Base-by-base conservation (phyloP, 2,888 invertebrate genomes). In the Campaea margaritaria region DNA sequence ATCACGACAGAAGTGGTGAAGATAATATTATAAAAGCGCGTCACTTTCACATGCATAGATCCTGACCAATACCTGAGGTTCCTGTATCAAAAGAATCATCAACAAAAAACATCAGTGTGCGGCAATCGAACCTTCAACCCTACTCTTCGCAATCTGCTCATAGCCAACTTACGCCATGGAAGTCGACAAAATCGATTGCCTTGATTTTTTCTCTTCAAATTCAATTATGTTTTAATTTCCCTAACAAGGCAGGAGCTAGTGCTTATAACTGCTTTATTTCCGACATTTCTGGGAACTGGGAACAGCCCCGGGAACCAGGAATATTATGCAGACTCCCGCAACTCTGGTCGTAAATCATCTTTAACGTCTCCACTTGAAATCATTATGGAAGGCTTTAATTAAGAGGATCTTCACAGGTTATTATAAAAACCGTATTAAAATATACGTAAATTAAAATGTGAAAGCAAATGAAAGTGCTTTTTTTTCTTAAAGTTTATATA, bases 251-350 rank as follows among this genome's bases (percentile, higher is more conserved):
- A 44, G 27, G 27, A 1, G 14, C 14, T 15, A 27, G 36, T 36
- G 39, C 45, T 53, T 53, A 44, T 13, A 34, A 34, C 8, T 39
- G 31, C 31, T 39, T 16, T 15, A 12, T 38, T 38, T 27, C 12
- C n/a, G 12, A 21, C 41, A 15, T n/a, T n/a, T n/a, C 8, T 3
- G 31, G 4, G 7, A 14, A 55, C 47, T 47, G 41, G 62, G 41
- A 55, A 58, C 14, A 21, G 58, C 14, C 54, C 42, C 45, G 36
- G 36, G 48, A 56, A 48, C 50, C 36, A 13, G 45, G 15, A 49
- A 56, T 70, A 75, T 74, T 82, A 85, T 82, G 79, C 76, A 82
- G 79, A 85, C 80, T 67, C 72, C 58, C 58, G 56, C 60, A 74
- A 75, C 67, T 76, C 74, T 66, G 52, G 62, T 68, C 67, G 70